Base-by-base conservation (phyloP, 2,888 invertebrate species). In the Drosophila longiperda region DNA sequence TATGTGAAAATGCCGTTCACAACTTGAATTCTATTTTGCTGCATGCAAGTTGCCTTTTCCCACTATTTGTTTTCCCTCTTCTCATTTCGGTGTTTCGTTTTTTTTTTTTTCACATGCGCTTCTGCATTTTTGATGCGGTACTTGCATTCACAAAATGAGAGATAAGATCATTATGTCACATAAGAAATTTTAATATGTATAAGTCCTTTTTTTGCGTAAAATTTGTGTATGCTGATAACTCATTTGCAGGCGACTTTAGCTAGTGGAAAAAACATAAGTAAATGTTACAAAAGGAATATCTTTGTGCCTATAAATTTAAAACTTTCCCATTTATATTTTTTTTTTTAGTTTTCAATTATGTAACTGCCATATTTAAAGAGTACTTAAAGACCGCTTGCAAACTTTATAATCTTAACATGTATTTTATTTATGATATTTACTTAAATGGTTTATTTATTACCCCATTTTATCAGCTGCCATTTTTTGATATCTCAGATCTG, bases 11-110 rank as follows among this genome's bases (percentile, higher is more conserved):
- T 74, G 66, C 71, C 63, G 68, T 73, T 78, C 86, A 72, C 73
- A 83, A 80, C 76, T 83, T 80, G 88, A 83, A 79, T 80, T 83
- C 78, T 80, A 76, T 87, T 85, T 83, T 75, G 74, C 83, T 73
- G 70, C 58, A 49, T 54, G 45, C 20, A 33, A 42, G 36, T 66
- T 40, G 26, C 26, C 38, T 26, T 29, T 7, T n/a, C 29, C 36
- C 2, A 40, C 34, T 15, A 23, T 15, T n/a, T 55, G 62, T 75
- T 65, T 67, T 78, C 60, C 20, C 48, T 34, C 42, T 38, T 49
- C 54, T 50, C 66, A 34, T 52, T 54, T 66, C 68, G 58, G 66
- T 78, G 71, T 55, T 52, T 67, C 65, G 60, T 70, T 79, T 64
- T 71, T 69, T 60, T 48, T 80, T 72, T 74, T 64, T 53, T 63